Percentiles rank a stretch among this genome's conserved stretches.
Conservation (phyloP, 2,797 vertebrate genomes). For the Mus minutoides region DNA sequence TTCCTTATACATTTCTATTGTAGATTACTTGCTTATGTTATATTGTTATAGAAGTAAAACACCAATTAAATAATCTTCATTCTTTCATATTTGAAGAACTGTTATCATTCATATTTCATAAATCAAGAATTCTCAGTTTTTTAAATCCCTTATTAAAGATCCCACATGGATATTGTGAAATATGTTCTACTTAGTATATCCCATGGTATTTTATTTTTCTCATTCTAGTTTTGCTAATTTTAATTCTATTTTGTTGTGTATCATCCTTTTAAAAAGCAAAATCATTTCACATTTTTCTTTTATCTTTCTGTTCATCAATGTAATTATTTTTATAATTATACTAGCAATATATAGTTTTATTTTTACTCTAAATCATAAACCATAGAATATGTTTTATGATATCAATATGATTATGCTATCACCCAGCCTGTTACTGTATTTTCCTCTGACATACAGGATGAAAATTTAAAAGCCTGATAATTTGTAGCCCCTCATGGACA, state of each 20-base stretch:
- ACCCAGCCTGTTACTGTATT: background rate
- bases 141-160: background rate
- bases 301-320: background rate
- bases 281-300: background rate
- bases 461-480: background rate
- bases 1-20: background rate
- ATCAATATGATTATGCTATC: background rate
- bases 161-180: background rate
- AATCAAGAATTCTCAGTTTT: background rate
- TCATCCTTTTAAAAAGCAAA: background rate
- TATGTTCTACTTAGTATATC: background rate
- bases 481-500: background rate
- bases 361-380: background rate
- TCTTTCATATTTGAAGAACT: background rate
- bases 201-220: background rate
- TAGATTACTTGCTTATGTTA: background rate
- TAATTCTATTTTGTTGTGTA: background rate
- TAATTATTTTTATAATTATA: background rate
- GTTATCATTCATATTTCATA: background rate
- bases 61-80: background rate
- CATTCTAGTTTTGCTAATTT: background rate
- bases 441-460: background rate
- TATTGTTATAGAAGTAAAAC: background rate
- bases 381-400: background rate
- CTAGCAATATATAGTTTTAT: background rate